Base-by-base conservation (phyloP, 2,888 invertebrate species). In the Acronicta alni region DNA sequence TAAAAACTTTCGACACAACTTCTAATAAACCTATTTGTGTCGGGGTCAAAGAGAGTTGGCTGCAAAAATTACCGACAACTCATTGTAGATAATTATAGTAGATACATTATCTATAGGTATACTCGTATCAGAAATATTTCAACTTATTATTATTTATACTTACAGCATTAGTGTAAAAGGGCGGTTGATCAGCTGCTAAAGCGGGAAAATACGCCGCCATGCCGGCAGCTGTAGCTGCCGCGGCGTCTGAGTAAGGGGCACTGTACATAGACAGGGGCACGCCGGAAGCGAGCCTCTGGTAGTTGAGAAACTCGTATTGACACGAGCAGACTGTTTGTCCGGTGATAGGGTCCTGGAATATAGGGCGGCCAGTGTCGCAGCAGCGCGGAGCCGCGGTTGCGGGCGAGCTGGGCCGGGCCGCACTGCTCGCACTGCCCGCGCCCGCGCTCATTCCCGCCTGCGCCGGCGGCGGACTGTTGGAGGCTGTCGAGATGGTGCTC, bases 321-420 rank as follows among this genome's bases (percentile, higher is more conserved):
- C 98, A 98, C 81, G 98, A 98, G 94, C 98, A 98, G 70, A 98
- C 96, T 57, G 97, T 97, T 91, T 98, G 97, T 55, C 98, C 98
- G 77, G 97, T 97, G 77, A 98, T 95, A 43, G 98, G 98, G 92
- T 98, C 98, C 86, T 97, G 97, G 94, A 97, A 98, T 88, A 98
- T 96, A 71, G 98, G 97, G 83, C 98, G 96, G 75, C 98, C 98
- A 74, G 98, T 98, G 95, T 98, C 98, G 95, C 98, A 98, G 95
- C 98, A 98, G 81, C 98, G 93, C 67, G 95, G 93, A 74, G 95
- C 94, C 57, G 95, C 88, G 62, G 95, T 92, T 55, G 94, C 89
- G 44, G 95, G 91, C 68, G 95, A 91, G 86, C 95, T 89, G 53
- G 96, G 89, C 59, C 95, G 90, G 55, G 95, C 92, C 66, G 95